A percentile compares a stretch with the other conserved stretches of the same genome.
Evolutionary conservation across 2,888 invertebrate species (phyloP).

Genomic region (Cephalotes varians): DNA sequence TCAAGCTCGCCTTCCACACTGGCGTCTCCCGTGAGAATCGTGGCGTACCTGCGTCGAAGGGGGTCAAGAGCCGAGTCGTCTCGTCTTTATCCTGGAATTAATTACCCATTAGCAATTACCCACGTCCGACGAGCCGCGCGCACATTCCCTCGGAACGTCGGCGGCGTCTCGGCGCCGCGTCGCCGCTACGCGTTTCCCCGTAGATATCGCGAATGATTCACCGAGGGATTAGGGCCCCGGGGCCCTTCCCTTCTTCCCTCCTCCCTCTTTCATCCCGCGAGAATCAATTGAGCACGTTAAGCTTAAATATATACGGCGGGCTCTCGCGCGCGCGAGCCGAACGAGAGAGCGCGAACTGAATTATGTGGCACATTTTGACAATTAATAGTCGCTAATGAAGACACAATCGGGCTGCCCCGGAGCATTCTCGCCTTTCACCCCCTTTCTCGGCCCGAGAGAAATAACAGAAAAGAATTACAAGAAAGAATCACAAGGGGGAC

Average conservation of each 20-base stretch:
- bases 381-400: conserved; percentile 85
- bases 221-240: conserved; percentile 32
- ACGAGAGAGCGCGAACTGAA: conserved; percentile 71
- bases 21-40: conserved; percentile 43
- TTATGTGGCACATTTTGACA: conserved; percentile 82
- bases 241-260: neutral
- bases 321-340: conserved; percentile 12
- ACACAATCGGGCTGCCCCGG: conserved; percentile 79
- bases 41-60: conserved; percentile 44
- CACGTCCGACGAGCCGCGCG: conserved; percentile 40
- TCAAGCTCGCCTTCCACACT: conserved; percentile 16
- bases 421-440: conserved; percentile 71
- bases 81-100: conserved; percentile 52
- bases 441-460: conserved; percentile 47
- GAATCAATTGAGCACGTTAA: conserved; percentile 67
- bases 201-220: conserved; percentile 46
- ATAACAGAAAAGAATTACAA: conserved; percentile 22
- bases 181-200: conserved; percentile 31
- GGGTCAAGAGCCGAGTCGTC: conserved; percentile 51
- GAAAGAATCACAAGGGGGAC: neutral
- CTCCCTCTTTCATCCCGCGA: neutral
- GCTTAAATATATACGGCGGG: conserved; percentile 54
- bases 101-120: conserved; percentile 54
- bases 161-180: conserved; percentile 39
- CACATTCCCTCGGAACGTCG: conserved; percentile 20